phyloP scores from a whole-genome alignment of 2,888 invertebrate species.

The Malthinus flaveolus region DNA sequence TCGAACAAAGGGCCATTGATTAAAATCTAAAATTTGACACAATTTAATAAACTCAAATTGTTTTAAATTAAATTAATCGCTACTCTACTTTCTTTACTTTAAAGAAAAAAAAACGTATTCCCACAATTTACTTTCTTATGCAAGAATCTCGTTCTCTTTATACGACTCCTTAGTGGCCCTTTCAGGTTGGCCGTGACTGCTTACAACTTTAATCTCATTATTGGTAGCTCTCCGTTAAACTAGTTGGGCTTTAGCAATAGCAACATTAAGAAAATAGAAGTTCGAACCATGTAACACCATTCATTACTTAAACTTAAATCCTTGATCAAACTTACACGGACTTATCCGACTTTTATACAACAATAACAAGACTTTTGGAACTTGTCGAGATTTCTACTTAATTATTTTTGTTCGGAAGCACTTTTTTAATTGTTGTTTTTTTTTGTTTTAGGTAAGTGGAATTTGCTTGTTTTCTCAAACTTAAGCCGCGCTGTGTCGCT shows the following conservation, averaged over 20 bases:
- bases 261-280: constrained; percentile 14
- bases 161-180: constrained; percentile 29
- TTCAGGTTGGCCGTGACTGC: constrained; percentile 23
- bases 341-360: not conserved
- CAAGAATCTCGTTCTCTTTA: constrained; percentile 29
- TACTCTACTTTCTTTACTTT: no score
- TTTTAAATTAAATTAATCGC: no score
- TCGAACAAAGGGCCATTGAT: no score
- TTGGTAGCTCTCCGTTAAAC: constrained; percentile 25
- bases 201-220: constrained; percentile 39
- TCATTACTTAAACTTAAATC: constrained; percentile 17
- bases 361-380: not conserved
- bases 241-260: constrained; percentile 10
- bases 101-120: constrained; percentile 6
- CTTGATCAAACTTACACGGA: not conserved
- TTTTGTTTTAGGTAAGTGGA: no score
- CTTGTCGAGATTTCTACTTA: not conserved
- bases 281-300: constrained; percentile 17
- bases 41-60: no score
- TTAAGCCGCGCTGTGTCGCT: no score
- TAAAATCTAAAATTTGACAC: no score
- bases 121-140: constrained; percentile 12
- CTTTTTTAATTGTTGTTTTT: no score
- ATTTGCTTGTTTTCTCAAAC: no score
- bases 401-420: no score